Evolutionary conservation across 2,888 invertebrate species (phyloP), one percentile per base, ranked within the genome.

Genomic region (Xestia ashworthii): DNA sequence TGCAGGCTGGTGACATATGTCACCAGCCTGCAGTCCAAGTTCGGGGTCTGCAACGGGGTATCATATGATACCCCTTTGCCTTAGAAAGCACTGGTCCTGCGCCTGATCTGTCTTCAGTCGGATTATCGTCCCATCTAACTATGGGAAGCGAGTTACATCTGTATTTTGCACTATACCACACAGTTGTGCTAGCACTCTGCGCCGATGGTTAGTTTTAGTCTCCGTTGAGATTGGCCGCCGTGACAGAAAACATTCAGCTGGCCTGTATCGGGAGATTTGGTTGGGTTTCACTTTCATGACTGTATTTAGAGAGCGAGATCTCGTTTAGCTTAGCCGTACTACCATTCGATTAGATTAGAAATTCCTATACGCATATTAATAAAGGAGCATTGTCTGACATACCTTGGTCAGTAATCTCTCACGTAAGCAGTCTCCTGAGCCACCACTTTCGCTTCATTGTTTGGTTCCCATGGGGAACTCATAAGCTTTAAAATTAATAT

Each of bases 211-310:
- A 41, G 12, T 22, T 5, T 8, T 38, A 41, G 22, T 22, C 12
- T 64, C 22, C 22, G 64, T 41, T 22, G 22, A 22, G 12, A 64
- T 5, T 12, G 12, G 64, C 38, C 22, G 38, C 64, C 3, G 12
- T 41, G 38, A 41, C 11, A 12, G 12, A 14, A 64, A 62, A 41
- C 5, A 22, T 22, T 64, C 12, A 38, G 11, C 2, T 14, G 25
- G 25, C 4, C 55, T 55, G 12, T 58, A 58, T 58, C 3, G 25
- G 58, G 25, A 60, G 19, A 14, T 46, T 46, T 80, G 3, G 71
- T 58, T 22, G 22, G n/a, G 14, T 22, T 32, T 60, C 32, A 12
- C 25, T 76, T 80, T 80, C 46, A n/a, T 14, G 38, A 75, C 50
- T 50, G n/a, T n/a, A n/a, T 53, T 44, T n/a, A 14, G n/a, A 14